phyloP scores from a whole-genome alignment of 2,888 invertebrate genomes.

The Lasioglossum villosulum region DNA sequence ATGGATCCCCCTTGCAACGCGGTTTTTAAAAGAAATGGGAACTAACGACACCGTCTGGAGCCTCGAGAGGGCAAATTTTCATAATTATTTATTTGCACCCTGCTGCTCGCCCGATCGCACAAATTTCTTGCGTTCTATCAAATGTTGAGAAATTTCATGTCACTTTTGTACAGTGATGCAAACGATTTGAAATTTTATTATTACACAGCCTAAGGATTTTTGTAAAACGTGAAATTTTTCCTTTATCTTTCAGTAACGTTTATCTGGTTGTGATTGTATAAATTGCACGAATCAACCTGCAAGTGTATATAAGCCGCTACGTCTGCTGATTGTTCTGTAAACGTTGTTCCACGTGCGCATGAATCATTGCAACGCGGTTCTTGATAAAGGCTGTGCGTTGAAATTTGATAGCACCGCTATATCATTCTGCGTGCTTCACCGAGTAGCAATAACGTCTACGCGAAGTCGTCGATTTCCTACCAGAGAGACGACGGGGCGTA shows the following conservation, averaged over 20 bases:
- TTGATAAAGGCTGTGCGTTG: neutral
- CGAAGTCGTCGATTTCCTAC: neutral
- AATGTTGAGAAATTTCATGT: neutral
- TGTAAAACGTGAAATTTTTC: too few species aligned
- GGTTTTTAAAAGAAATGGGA: neutral
- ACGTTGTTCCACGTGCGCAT: conserved; percentile 17
- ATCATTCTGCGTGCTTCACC: neutral
- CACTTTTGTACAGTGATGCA: too few species aligned
- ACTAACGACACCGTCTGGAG: neutral
- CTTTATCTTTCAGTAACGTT: neutral
- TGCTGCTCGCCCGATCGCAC: neutral
- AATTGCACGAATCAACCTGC: neutral
- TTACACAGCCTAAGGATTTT: neutral
- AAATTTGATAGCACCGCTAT: neutral
- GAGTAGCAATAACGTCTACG: neutral
- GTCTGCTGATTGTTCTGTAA: conserved; percentile 32
- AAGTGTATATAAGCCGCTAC: neutral
- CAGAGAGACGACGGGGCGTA: neutral
- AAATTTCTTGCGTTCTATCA: neutral
- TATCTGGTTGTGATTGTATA: neutral
- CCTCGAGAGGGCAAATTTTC: neutral
- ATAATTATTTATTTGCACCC: neutral
- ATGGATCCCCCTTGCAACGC: conserved; percentile 15
- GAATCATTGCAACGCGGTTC: conserved; percentile 4
- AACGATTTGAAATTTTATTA: neutral